phyloP scores from a whole-genome alignment of 2,888 invertebrate genomes.

The Anaspis maculata region DNA sequence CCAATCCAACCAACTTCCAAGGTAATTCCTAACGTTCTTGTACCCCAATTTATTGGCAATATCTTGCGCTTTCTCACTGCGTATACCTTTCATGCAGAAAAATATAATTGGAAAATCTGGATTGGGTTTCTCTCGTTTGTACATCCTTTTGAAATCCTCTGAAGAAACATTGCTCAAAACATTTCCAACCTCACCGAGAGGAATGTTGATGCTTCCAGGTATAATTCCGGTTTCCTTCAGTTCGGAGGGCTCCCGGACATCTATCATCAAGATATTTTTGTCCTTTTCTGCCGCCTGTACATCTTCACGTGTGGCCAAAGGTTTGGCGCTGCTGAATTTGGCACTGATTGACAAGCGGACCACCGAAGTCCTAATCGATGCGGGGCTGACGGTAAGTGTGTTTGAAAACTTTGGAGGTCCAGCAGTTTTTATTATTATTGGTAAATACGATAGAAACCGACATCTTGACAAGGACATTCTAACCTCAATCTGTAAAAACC shows the following conservation, averaged over 20 bases:
- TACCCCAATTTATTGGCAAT: slow-evolving; percentile 8
- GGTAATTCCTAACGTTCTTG: slow-evolving; percentile 5
- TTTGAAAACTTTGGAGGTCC: too few relatives aligned
- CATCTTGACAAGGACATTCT: too few relatives aligned
- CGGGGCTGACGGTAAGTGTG: too few relatives aligned
- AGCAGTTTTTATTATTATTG: too few relatives aligned
- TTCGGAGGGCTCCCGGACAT: slow-evolving; percentile 68
- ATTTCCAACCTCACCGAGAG: slow-evolving; percentile 28
- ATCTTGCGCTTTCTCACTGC: slow-evolving; percentile 7
- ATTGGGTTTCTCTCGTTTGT: slow-evolving; percentile 5
- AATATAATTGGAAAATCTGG: slow-evolving; percentile 6
- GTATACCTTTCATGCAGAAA: slow-evolving; percentile 9
- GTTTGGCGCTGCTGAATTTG: too few relatives aligned
- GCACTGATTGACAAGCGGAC: too few relatives aligned
- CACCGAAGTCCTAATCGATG: too few relatives aligned
- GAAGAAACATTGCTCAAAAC: slow-evolving; percentile 6
- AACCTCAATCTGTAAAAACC: too few relatives aligned
- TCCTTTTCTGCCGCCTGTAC: too few relatives aligned
- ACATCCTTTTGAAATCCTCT: slow-evolving; percentile 7
- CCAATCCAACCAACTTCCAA: slow-evolving; percentile 13
- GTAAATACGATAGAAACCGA: too few relatives aligned
- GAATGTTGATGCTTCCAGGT: slow-evolving; percentile 66
- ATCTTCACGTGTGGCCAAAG: too few relatives aligned
- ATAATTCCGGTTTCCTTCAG: slow-evolving; percentile 58
- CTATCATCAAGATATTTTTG: slow-evolving; percentile 54